Base-by-base conservation (phyloP, 2,888 invertebrate genomes). In the Dexiosoma caninum region DNA sequence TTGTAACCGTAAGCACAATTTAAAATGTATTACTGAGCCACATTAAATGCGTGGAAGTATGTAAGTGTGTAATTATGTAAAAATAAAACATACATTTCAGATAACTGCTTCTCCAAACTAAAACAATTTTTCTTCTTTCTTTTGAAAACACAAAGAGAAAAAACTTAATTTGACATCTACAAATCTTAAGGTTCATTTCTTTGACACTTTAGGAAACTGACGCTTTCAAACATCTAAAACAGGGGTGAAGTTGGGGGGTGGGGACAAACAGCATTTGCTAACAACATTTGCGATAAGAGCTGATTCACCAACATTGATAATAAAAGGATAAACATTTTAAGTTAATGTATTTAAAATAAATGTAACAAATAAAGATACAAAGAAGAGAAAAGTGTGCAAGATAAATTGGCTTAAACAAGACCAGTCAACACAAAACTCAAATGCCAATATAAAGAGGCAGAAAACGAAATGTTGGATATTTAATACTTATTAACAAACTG, bases 401-500 rank as follows among this genome's bases (percentile, higher is more conserved):
- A 69, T 19, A 55, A 62, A 76, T 55, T 76, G 55, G 37, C 53
- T 69, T 77, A 57, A 49, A 42, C 32, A 49, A 37, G n/a, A 49
- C 8, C 66, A 75, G 37, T 27, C 49, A 66, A 49, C 30, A 37
- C 46, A 49, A n/a, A 49, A 21, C 16, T 10, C 9, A 35, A 53
- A 0, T 7, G 40, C 21, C 10, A 16, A 9, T n/a, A 35, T 27
- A 53, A 32, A 55, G 35, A 55, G n/a, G n/a, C n/a, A 46, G 16
- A 69, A 35, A 51, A 16, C 12, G 9, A 42, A 32, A 32, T 37
- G 64, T 53, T 49, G 44, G 74, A 70, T 70, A 67, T 60, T 60
- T 81, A 77, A 81, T 71, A 66, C 59, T 74, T 64, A 44, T 42
- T 44, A 30, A 55, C 62, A 77, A 51, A 74, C 66, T 70, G 70